These are phyloP conservation scores for Forbesichthys papilliferus DNA, from an alignment of 2,113 vertebrate species.

Conservation along the genomic window DNA sequence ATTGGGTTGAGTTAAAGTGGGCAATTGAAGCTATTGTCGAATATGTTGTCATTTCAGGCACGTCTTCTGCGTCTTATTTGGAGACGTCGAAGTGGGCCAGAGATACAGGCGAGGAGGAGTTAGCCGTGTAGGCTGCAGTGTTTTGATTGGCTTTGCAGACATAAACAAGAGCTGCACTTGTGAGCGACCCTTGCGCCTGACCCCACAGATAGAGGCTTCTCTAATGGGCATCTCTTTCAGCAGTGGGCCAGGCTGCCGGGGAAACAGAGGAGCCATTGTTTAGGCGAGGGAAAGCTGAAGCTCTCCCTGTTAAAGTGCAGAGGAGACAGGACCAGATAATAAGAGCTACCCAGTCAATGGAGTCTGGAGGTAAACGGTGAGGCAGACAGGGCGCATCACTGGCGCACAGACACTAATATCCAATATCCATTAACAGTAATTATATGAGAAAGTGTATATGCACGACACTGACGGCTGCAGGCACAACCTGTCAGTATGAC, in stretches of 20 bases:
- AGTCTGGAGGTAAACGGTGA: slow-evolving; percentile 35
- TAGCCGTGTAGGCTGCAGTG: slow-evolving; percentile 61
- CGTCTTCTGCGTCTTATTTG: slow-evolving; percentile 18
- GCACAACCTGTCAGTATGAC: slow-evolving; percentile 21
- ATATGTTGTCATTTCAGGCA: slow-evolving; percentile 28
- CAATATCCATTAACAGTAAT: too few species aligned
- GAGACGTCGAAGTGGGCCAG: background rate
- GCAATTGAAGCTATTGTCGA: slow-evolving; percentile 3
- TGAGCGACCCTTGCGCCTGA: slow-evolving; percentile 72
- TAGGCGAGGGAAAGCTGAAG: slow-evolving; percentile 61
- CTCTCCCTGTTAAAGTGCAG: slow-evolving; percentile 69
- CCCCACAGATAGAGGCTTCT: slow-evolving; percentile 79
- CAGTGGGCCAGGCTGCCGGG: slow-evolving; percentile 41
- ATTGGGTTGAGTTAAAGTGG: slow-evolving; percentile 8
- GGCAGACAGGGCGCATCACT: slow-evolving; percentile 8
- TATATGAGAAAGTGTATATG: background rate
- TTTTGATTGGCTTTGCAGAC: slow-evolving; percentile 80
- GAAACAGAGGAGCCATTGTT: slow-evolving; percentile 80
- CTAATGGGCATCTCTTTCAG: slow-evolving; percentile 83
- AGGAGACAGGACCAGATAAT: slow-evolving; percentile 39
- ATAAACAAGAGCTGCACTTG: slow-evolving; percentile 80
- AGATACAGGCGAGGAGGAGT: slow-evolving; percentile 60
- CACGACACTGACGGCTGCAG: background rate
- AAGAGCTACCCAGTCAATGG: slow-evolving; percentile 20
- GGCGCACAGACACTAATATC: too few species aligned